Base-by-base conservation (phyloP, 2,888 invertebrate species). In the Tricholauxania praeusta region DNA sequence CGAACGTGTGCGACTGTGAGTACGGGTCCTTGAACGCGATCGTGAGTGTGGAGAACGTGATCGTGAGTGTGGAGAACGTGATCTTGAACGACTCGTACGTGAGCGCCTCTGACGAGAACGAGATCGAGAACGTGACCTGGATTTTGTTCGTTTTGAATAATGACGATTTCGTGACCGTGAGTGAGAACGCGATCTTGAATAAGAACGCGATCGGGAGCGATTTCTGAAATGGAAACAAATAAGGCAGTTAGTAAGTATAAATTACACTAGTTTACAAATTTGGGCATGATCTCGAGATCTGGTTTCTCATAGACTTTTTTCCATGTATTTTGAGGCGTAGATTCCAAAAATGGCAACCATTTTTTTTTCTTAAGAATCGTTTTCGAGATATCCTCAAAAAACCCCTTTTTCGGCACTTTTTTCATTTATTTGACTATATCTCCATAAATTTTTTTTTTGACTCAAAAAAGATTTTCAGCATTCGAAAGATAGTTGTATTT, bases 151-250 rank as follows among this genome's bases (percentile, higher is more conserved):
- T 63, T 77, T 79, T 8, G 79, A 75, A 49, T 77, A 78, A 15
- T 79, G 79, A 10, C 78, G 76, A 39, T 75, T 77, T 39, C 72
- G 72, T 47, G 88, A 86, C 14, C 87, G 81, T 22, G 86, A 86
- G 17, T 32, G 57, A 15, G 71, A 71, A 32, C 71, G 15, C 69
- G 87, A 84, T 72, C 87, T 81, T 4, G 85, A 81, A 78, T 78
- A 82, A 52, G 82, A 81, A 49, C 75, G 63, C 86, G 84, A 48
- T n/a, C 82, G 82, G 12, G 84, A 83, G 47, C 85, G 83, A 39
- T 80, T 74, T 63, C 78, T 76, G 32, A 74, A 80, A 60, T 57
- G 79, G 57, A 62, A 67, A 32, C 69, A 75, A 72, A 48, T 68
- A 70, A 64, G 8, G 53, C 51, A 47, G 10, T 39, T n/a, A 66